Percentiles rank a stretch among this genome's conserved stretches.
These are phyloP conservation scores for Aproaerema taeniolella DNA, from an alignment of 2,888 invertebrate species.

Conservation along the genomic window DNA sequence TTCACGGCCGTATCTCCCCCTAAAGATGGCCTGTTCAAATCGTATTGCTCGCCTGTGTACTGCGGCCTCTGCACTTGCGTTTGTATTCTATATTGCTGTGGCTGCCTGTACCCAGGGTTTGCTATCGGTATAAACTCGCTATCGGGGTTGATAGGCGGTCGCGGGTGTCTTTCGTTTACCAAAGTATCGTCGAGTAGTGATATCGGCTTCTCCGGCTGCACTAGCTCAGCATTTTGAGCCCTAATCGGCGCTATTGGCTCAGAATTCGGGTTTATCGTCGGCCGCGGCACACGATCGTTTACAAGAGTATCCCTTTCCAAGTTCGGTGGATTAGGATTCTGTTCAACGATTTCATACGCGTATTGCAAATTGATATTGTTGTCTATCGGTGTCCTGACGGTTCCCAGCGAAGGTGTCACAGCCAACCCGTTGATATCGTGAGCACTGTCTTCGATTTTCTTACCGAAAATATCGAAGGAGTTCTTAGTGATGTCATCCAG, in stretches of 20 bases:
- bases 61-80: slow-evolving; percentile 49
- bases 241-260: slow-evolving; percentile 51
- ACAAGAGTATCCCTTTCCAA: slow-evolving; percentile 83
- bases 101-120: slow-evolving; percentile 56
- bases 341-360: slow-evolving; percentile 64
- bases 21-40: slow-evolving; percentile 57
- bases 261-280: slow-evolving; percentile 82
- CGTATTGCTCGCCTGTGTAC: slow-evolving; percentile 59
- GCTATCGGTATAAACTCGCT: slow-evolving; percentile 79
- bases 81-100: slow-evolving; percentile 31
- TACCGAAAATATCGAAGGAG: slow-evolving; percentile 85
- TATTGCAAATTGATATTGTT: slow-evolving; percentile 75
- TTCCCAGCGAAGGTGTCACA: slow-evolving; percentile 64
- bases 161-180: slow-evolving; percentile 83
- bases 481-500: slow-evolving; percentile 85
- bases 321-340: slow-evolving; percentile 59
- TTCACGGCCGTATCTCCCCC: slow-evolving; percentile 75
- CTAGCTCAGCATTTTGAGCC: slow-evolving; percentile 45
- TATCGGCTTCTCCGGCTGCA: slow-evolving; percentile 50
- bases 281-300: slow-evolving; percentile 82
- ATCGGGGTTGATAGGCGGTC: slow-evolving; percentile 83
- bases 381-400: slow-evolving; percentile 64
- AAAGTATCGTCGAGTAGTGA: slow-evolving; percentile 80
- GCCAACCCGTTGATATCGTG: slow-evolving; percentile 65
- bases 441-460: slow-evolving; percentile 77